phyloP scores from a whole-genome alignment of 1,140 invertebrate genomes.

The Lepidotrigona ventralis region DNA sequence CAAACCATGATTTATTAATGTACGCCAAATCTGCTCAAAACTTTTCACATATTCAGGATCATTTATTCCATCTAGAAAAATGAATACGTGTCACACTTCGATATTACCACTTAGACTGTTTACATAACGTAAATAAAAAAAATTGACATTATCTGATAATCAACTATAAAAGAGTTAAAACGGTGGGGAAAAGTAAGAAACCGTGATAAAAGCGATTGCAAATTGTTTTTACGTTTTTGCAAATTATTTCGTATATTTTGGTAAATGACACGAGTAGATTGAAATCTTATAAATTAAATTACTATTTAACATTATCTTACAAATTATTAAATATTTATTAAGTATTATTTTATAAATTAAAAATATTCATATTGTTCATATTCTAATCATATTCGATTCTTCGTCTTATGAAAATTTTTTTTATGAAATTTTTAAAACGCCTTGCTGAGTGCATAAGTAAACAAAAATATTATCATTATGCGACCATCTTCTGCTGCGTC shows the following conservation, averaged over 20 bases:
- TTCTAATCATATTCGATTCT: too few relatives aligned
- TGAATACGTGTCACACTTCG: neutral
- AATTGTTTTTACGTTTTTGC: too few relatives aligned
- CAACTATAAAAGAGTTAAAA: neutral
- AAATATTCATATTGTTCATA: neutral
- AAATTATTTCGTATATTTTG: neutral
- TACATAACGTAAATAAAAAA: neutral
- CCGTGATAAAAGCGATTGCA: neutral
- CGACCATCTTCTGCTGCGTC: neutral
- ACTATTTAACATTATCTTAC: too few relatives aligned
- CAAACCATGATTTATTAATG: constrained; percentile 63
- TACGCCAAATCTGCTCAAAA: constrained; percentile 58
- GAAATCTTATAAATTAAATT: too few relatives aligned
- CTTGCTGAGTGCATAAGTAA: neutral
- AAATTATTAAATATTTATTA: too few relatives aligned
- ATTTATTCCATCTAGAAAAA: constrained; percentile 61
- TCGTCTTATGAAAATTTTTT: neutral
- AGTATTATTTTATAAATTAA: too few relatives aligned
- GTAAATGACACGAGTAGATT: too few relatives aligned
- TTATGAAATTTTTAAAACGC: neutral
- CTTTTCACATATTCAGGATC: constrained; percentile 57
- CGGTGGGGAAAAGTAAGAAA: neutral
- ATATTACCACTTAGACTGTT: neutral
- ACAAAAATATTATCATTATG: neutral
- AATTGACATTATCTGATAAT: neutral